Evolutionary conservation across 2,888 invertebrate genomes (phyloP), one percentile per base, ranked within the genome.

Genomic region (Hypomecis punctinalis): DNA sequence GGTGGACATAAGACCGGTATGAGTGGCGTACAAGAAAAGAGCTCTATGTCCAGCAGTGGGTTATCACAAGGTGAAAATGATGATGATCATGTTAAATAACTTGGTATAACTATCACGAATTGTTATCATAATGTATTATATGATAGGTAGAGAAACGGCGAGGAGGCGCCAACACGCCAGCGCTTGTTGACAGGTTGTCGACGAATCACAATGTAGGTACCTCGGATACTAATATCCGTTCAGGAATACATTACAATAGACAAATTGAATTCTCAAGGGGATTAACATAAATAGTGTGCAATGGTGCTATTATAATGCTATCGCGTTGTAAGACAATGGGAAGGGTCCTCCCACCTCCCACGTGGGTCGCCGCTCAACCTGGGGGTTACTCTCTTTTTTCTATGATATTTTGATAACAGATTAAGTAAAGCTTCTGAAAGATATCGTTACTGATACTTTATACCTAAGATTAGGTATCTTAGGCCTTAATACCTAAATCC

Each of bases 211-310:
- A 84, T 80, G 79, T n/a, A n/a, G n/a, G n/a, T 81, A 81, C 72
- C 70, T 78, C 73, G 75, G 80, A 79, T 79, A 82, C 82, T 84
- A 83, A 87, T 88, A 85, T 84, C 82, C 78, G 77, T 81, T 77
- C 78, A 81, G 84, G 88, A 88, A 89, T 89, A 86, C 76, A 87
- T 89, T 88, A 87, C 77, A 82, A 81, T 79, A 82, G 86, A 88
- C 86, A 88, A 91, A 92, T 91, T 91, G 89, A 91, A 90, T 91
- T 90, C 88, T 90, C 89, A 88, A 86, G 76, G 78, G 76, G 79
- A 91, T 91, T 91, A 82, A 89, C 91, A 91, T 91, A 91, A 91
- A 88, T 86, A 90, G 89, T 91, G 86, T 86, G 88, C 91, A 89
- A 90, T 89, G 81, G 84, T 85, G 82, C 82, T 86, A 89, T 90